Percentiles rank a stretch among this genome's conserved stretches.
Conservation (phyloP, 2,797 vertebrate species). For the Acanthopagrus latus region DNA sequence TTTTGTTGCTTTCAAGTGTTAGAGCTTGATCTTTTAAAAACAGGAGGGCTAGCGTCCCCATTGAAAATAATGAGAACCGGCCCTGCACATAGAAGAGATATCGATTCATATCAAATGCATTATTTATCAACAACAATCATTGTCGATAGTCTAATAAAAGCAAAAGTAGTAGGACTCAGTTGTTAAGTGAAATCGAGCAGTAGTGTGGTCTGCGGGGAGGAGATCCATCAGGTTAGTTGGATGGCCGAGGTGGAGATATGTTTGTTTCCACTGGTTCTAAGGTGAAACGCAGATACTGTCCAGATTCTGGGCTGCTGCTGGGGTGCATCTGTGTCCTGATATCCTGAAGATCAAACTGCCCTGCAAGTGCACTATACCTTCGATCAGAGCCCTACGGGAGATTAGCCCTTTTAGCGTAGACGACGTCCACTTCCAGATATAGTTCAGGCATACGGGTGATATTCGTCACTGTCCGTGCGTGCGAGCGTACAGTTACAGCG, state of each 20-base stretch:
- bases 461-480: constrained; percentile 16
- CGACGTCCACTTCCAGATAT: constrained; percentile 43
- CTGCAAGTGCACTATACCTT: constrained; percentile 26
- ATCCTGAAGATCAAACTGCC: constrained; percentile 42
- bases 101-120: constrained; percentile 75
- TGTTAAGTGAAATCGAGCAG: constrained; percentile 70
- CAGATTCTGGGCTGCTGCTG: constrained; percentile 18
- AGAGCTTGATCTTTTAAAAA: constrained; percentile 70
- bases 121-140: constrained; percentile 67
- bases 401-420: constrained; percentile 66
- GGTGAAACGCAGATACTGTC: constrained; percentile 15
- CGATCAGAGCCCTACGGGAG: constrained; percentile 55
- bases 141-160: constrained; percentile 63
- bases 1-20: constrained; percentile 73
- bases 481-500: constrained; percentile 30
- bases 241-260: constrained; percentile 35
- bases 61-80: constrained; percentile 98
- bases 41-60: constrained; percentile 86
- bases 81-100: constrained; percentile 52
- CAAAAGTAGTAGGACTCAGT: constrained; percentile 72
- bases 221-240: constrained; percentile 31
- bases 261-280: constrained; percentile 27
- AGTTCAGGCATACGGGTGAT: constrained; percentile 23
- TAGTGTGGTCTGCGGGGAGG: constrained; percentile 40
- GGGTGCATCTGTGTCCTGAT: constrained; percentile 42